phyloP scores from a whole-genome alignment of 2,797 vertebrate species.

The Echeneis naucrates region DNA sequence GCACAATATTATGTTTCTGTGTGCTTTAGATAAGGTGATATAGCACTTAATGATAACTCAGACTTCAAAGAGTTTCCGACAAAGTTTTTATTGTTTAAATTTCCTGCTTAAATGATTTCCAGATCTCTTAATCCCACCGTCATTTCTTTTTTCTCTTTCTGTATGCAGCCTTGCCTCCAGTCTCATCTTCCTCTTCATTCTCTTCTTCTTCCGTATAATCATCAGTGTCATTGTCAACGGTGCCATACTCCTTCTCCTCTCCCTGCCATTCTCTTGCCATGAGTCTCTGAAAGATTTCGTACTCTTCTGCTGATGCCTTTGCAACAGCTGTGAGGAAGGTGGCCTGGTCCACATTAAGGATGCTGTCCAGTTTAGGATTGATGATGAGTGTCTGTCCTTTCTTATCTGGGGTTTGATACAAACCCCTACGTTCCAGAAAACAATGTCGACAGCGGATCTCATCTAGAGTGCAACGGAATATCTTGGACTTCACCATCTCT shows the following conservation, averaged over 20 bases:
- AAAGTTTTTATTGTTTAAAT: slow-evolving; percentile 33
- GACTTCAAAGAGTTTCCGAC: neutral
- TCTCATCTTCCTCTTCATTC: slow-evolving; percentile 40
- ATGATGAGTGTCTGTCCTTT: slow-evolving; percentile 87
- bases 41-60: neutral
- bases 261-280: slow-evolving; percentile 86
- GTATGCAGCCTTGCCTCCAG: slow-evolving; percentile 56
- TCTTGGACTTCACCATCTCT: slow-evolving; percentile 86
- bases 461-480: slow-evolving; percentile 84
- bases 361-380: slow-evolving; percentile 88
- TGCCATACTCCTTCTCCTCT: slow-evolving; percentile 52
- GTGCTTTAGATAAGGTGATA: slow-evolving; percentile 37
- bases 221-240: slow-evolving; percentile 44
- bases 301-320: slow-evolving; percentile 86
- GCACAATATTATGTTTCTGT: neutral
- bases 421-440: slow-evolving; percentile 92
- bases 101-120: slow-evolving; percentile 11
- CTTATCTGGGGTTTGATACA: slow-evolving; percentile 91
- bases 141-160: slow-evolving; percentile 57
- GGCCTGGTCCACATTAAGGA: slow-evolving; percentile 81
- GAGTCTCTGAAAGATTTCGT: slow-evolving; percentile 89
- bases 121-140: neutral
- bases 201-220: slow-evolving; percentile 32
- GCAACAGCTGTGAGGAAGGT: slow-evolving; percentile 86
- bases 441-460: slow-evolving; percentile 88